Conservation (phyloP, 2,113 vertebrate species). For the Sylvilagus bachmani region DNA sequence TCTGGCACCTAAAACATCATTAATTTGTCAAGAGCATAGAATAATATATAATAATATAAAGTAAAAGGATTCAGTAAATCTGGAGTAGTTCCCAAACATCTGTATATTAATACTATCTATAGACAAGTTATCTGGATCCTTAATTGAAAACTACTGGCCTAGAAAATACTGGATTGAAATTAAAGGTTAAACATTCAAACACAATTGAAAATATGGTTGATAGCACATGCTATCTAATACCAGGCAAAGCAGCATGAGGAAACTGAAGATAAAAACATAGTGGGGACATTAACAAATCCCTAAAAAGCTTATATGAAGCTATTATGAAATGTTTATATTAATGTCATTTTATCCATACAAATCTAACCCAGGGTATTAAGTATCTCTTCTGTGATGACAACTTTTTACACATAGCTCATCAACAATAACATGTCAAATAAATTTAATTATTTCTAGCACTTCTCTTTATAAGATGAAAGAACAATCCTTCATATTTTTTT, state of each 20-base stretch:
- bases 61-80: not conserved
- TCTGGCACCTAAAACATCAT: not conserved
- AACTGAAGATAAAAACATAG: not conserved
- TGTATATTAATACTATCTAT: not conserved
- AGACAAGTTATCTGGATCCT: not conserved
- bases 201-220: not conserved
- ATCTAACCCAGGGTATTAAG: not conserved
- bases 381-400: not conserved
- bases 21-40: not conserved
- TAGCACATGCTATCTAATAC: not conserved
- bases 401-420: not conserved
- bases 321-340: not conserved
- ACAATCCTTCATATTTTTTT: not conserved
- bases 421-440: not conserved
- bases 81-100: not conserved
- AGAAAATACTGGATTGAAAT: not conserved
- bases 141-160: not conserved
- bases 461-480: not conserved
- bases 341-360: not conserved
- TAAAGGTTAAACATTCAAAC: not conserved
- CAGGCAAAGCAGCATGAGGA: not conserved
- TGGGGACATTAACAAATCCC: not conserved
- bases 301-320: not conserved
- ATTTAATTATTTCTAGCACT: not conserved
- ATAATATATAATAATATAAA: not conserved